These are phyloP conservation scores for Myotis yumanensis DNA, from an alignment of 2,113 vertebrate species.

Conservation along the genomic window DNA sequence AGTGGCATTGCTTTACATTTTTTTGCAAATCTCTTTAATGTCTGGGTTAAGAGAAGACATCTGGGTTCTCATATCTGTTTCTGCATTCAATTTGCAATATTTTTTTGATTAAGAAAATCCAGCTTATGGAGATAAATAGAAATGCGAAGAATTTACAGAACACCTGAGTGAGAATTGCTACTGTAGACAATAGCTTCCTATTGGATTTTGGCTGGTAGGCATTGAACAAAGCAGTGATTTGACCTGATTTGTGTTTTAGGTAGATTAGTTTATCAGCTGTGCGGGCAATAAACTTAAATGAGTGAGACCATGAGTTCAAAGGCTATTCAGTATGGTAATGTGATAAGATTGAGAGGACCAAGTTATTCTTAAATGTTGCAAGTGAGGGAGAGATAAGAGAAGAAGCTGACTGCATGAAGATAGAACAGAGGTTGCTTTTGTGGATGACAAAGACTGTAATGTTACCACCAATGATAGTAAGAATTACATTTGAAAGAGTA, in stretches of 20 bases:
- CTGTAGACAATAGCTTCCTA: not conserved
- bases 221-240: not conserved
- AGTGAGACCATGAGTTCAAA: not conserved
- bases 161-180: not conserved
- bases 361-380: not conserved
- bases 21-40: not conserved
- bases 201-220: not conserved
- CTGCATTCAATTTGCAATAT: not conserved
- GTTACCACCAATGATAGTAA: not conserved
- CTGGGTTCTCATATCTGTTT: constrained; percentile 12
- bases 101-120: not conserved
- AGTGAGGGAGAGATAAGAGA: not conserved
- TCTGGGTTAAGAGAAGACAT: not conserved
- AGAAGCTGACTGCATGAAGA: not conserved
- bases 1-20: not conserved
- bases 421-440: not conserved
- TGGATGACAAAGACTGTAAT: not conserved
- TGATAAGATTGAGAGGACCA: not conserved
- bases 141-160: not conserved
- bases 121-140: not conserved
- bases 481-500: not conserved
- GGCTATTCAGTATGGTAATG: not conserved
- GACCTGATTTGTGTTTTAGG: not conserved
- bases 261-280: not conserved
- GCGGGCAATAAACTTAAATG: not conserved